Evolutionary conservation across 2,888 invertebrate species (phyloP).

Genomic region (Brachyopa scutellaris): DNA sequence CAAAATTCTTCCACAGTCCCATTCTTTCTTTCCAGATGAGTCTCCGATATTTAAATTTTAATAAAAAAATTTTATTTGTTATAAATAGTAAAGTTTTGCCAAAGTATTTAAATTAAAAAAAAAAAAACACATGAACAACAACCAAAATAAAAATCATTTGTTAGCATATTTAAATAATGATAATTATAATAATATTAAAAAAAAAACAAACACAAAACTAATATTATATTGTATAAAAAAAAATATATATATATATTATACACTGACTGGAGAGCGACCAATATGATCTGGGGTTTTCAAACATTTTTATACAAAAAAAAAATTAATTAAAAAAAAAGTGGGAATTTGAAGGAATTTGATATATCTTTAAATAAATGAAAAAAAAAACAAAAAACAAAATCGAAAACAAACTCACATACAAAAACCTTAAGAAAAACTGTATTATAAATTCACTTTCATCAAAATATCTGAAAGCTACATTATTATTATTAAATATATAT

Average conservation of each 20-base stretch:
- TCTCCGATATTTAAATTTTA: conserved; percentile 74
- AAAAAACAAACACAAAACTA: conserved; percentile 62
- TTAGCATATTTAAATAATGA: conserved; percentile 68
- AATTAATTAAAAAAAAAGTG: conserved; percentile 57
- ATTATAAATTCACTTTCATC: conserved; percentile 67
- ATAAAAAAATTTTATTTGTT: conserved; percentile 70
- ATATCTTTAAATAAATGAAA: conserved; percentile 60
- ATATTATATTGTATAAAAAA: conserved; percentile 69
- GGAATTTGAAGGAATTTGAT: conserved; percentile 68
- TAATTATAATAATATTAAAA: conserved; percentile 69
- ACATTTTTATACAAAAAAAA: conserved; percentile 74
- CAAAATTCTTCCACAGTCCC: conserved; percentile 15
- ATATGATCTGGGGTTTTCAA: conserved; percentile 82
- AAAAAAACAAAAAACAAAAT: conserved; percentile 25
- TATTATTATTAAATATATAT: conserved; percentile 43
- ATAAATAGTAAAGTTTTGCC: conserved; percentile 70
- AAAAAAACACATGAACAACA: conserved; percentile 46
- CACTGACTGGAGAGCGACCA: conserved; percentile 81
- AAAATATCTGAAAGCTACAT: conserved; percentile 60
- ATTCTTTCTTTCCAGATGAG: conserved; percentile 74
- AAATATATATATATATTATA: conserved; percentile 73
- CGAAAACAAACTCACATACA: conserved; percentile 28
- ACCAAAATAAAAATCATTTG: conserved; percentile 60
- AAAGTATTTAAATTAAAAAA: conserved; percentile 65
- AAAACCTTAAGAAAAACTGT: conserved; percentile 53